Conservation (phyloP, 1,140 invertebrate species). For the Bombyx mori region DNA sequence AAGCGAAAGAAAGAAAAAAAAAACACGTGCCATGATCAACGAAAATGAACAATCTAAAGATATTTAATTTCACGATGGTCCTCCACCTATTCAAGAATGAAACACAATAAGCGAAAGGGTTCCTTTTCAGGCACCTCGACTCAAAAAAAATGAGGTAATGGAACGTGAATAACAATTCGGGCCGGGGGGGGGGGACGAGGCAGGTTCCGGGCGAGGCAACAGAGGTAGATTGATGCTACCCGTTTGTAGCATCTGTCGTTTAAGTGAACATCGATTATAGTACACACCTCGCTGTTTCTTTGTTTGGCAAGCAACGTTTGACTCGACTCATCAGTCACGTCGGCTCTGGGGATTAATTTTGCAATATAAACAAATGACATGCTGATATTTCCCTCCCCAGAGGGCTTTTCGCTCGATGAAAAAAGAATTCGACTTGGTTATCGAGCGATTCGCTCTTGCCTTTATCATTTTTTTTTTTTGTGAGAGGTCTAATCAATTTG, state of each 20-base stretch:
- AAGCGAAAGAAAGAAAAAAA: not conserved
- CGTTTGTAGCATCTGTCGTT: conserved; percentile 68
- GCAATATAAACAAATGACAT: conserved; percentile 48
- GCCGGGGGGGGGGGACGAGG: conserved; percentile 28
- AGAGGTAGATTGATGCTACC: conserved; percentile 61
- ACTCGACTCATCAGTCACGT: conserved; percentile 42
- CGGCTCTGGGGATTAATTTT: conserved; percentile 40
- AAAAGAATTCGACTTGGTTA: conserved; percentile 17
- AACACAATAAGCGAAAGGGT: conserved; percentile 67
- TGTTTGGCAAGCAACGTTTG: conserved; percentile 52
- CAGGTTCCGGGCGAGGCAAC: conserved; percentile 34
- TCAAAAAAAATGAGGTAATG: conserved; percentile 70
- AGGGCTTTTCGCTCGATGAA: conserved; percentile 18
- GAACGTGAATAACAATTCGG: conserved; percentile 69
- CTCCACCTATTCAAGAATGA: conserved; percentile 52
- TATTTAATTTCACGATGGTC: conserved; percentile 55
- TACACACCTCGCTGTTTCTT: conserved; percentile 58
- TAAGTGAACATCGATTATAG: conserved; percentile 64
- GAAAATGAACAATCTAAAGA: conserved; percentile 46
- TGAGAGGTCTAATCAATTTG: conserved; percentile 11
- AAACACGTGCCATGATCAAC: not conserved
- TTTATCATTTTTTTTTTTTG: conserved; percentile 18
- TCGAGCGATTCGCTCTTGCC: conserved; percentile 8
- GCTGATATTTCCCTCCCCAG: conserved; percentile 31
- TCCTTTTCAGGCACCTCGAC: conserved; percentile 62